Percentiles rank a stretch among this genome's conserved stretches.
These are phyloP conservation scores for Eptesicus fuscus DNA, from an alignment of 2,113 vertebrate species.

Conservation along the genomic window DNA sequence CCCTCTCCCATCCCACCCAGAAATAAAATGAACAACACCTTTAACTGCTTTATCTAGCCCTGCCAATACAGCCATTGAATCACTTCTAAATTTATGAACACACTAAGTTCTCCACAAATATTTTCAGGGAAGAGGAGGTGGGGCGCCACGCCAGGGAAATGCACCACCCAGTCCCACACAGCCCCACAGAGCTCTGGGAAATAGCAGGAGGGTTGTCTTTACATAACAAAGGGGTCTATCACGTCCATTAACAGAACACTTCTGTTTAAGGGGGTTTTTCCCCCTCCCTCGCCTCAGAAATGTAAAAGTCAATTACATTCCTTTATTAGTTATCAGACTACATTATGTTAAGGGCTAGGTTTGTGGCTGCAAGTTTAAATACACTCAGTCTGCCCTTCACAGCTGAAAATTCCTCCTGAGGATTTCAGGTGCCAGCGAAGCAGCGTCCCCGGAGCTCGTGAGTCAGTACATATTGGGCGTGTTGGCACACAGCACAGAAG, in stretches of 20 bases:
- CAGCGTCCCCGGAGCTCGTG: no score
- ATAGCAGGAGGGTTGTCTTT: background rate
- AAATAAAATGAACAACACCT: conserved; percentile 46
- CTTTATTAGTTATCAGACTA: conserved; percentile 51
- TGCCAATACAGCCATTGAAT: conserved; percentile 31
- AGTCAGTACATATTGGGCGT: accelerated
- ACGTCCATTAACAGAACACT: conserved; percentile 33
- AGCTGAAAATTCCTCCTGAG: background rate
- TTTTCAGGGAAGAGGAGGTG: conserved; percentile 16
- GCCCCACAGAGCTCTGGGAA: background rate
- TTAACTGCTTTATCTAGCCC: conserved; percentile 14
- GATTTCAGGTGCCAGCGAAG: background rate
- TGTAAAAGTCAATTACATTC: conserved; percentile 64
- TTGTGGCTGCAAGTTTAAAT: background rate
- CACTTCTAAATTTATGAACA: background rate
- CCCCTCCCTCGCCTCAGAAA: conserved; percentile 35
- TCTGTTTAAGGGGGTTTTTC: background rate
- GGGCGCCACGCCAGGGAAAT: background rate
- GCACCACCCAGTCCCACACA: background rate
- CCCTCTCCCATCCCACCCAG: conserved; percentile 53
- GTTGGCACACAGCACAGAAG: background rate
- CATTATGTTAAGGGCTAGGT: background rate
- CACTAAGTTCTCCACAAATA: background rate
- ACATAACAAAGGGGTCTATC: conserved; percentile 34
- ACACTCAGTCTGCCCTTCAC: background rate